Base-by-base conservation (phyloP, 2,888 invertebrate species). In the Stenotaenia linearis region DNA sequence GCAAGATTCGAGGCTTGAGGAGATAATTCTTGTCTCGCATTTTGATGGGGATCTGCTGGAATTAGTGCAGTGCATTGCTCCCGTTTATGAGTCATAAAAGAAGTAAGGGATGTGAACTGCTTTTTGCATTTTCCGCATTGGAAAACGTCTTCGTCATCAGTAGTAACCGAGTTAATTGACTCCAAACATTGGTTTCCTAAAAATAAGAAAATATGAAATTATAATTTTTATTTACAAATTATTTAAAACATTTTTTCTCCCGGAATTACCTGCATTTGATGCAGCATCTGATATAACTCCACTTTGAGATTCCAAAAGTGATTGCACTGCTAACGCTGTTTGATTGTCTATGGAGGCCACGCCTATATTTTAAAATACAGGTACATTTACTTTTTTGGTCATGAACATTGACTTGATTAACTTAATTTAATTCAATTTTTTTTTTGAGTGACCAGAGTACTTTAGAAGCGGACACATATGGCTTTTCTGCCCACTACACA, bases 61-160 rank as follows among this genome's bases (percentile, higher is more conserved):
- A 75, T 45, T 2, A 77, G 32, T 10, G 32, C 32, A 9, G n/a
- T 40, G 32, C 83, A 82, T 18, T 81, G 80, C 45, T 86, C 86
- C 79, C 87, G 87, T 85, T 92, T 92, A 85, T 92, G 92, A 75
- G 87, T 85, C 79, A 91, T 84, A 85, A 91, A 92, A 80, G 88
- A 83, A 79, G 88, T 85, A 81, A 92, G 85, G 0, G 89, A 89
- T 74, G 89, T 89, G 84, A 90, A 92, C 83, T 90, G 90, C 81
- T 89, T 88, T 85, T 91, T 91, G 84, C 92, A 92, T 84, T 89
- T 87, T 32, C 92, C 92, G 86, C 92, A 92, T 82, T 91, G 90
- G 85, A 91, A 91, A 80, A 91, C 87, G 86, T 92, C 92, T 83
- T 91, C 90, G 80, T 91, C 90, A 82, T 90, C 90, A 81, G 85